Evolutionary conservation across 1,140 invertebrate genomes (phyloP).

Genomic region (Chionoecetes opilio): DNA sequence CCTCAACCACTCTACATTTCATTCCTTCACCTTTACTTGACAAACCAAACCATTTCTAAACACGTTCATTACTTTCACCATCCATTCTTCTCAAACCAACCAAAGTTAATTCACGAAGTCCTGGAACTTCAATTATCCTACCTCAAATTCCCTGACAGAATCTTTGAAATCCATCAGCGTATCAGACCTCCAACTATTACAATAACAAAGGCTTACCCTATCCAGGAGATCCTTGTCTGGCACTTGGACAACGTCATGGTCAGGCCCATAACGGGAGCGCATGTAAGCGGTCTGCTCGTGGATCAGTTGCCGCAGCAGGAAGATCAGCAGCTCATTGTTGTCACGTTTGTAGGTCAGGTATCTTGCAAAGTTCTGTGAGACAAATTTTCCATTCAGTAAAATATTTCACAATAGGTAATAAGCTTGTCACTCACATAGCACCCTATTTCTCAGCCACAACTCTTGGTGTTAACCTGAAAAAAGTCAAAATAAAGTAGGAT

Average conservation of each 20-base stretch:
- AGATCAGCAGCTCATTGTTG: constrained; percentile 97
- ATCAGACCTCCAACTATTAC: neutral
- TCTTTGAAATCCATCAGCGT: neutral
- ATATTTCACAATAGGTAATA: too few species aligned
- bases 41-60: too few species aligned
- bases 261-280: constrained; percentile 90
- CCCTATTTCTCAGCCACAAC: too few species aligned
- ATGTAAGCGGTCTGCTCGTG: constrained; percentile 95
- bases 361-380: constrained; percentile 93
- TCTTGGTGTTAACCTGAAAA: too few species aligned
- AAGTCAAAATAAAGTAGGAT: too few species aligned
- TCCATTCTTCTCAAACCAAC: too few species aligned
- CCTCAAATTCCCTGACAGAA: neutral
- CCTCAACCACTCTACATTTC: too few species aligned
- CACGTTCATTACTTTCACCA: too few species aligned
- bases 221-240: constrained; percentile 96
- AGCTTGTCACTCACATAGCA: too few species aligned
- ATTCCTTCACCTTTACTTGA: too few species aligned
- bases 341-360: constrained; percentile 98
- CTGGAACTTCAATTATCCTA: neutral
- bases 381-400: neutral
- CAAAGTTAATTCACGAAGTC: neutral
- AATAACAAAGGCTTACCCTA: constrained; percentile 86
- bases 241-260: constrained; percentile 91
- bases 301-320: constrained; percentile 96